Conservation (phyloP, 2,113 vertebrate genomes). For the Sander lucioperca region DNA sequence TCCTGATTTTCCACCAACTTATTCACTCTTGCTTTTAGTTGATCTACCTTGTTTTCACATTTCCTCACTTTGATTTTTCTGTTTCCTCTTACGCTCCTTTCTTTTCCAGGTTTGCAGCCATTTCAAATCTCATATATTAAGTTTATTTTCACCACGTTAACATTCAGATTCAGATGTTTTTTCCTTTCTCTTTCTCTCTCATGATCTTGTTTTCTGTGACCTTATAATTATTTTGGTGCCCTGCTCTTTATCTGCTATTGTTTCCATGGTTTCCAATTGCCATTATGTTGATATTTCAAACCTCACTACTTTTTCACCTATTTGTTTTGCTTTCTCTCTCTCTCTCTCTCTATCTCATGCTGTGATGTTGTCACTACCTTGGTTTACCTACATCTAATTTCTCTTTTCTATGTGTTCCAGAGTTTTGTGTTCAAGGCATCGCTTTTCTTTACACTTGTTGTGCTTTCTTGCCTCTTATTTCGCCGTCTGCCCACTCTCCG, state of each 20-base stretch:
- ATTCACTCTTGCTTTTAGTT: conserved; percentile 14
- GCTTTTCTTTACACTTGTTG: conserved; percentile 75
- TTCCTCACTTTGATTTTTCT: background rate
- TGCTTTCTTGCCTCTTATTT: conserved; percentile 67
- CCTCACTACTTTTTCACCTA: conserved; percentile 30
- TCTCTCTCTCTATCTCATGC: conserved; percentile 64
- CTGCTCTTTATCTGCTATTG: conserved; percentile 48
- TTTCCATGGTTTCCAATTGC: conserved; percentile 56
- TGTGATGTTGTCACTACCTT: conserved; percentile 58
- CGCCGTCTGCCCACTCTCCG: conserved; percentile 32
- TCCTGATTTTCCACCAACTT: conserved; percentile 28
- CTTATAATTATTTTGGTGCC: conserved; percentile 30
- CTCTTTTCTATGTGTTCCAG: conserved; percentile 89
- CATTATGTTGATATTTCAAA: conserved; percentile 47
- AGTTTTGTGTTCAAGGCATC: conserved; percentile 86
- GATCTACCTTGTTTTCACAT: background rate
- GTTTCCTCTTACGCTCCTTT: background rate
- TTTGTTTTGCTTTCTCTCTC: conserved; percentile 24
- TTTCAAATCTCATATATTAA: conserved; percentile 3
- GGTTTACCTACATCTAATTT: conserved; percentile 84
- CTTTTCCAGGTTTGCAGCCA: conserved; percentile 23
- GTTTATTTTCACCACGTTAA: conserved; percentile 18
- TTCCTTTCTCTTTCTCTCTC: conserved; percentile 29
- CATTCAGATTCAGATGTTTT: conserved; percentile 15
- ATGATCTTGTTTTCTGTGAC: conserved; percentile 15